Conservation (phyloP, 2,797 vertebrate genomes). For the Xenopus petersii region DNA sequence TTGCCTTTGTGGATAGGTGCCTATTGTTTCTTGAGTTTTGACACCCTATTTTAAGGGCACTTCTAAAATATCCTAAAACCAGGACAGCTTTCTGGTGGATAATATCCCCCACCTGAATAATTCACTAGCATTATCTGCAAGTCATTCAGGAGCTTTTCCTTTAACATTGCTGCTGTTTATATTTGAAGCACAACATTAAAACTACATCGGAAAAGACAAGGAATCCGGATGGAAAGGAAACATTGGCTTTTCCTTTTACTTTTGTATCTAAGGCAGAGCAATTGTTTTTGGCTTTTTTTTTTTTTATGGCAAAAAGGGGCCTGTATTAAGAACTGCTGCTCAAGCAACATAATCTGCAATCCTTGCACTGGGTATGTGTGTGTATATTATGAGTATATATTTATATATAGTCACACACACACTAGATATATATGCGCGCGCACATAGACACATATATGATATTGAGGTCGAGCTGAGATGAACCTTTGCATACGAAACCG, state of each 20-base stretch:
- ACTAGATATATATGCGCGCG: slow-evolving; percentile 51
- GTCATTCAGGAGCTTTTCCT: neutral
- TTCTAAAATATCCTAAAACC: neutral
- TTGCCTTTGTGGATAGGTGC: neutral
- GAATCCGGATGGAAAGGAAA: too few relatives aligned
- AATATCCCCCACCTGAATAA: neutral
- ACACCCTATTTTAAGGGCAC: neutral
- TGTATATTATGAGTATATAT: neutral
- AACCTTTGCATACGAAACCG: slow-evolving; percentile 75
- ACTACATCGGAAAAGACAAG: too few relatives aligned
- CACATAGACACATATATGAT: slow-evolving; percentile 69
- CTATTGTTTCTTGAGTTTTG: neutral
- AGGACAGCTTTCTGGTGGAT: too few relatives aligned
- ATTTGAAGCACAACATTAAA: too few relatives aligned
- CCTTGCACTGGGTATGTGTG: neutral
- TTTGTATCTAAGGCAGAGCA: too few relatives aligned
- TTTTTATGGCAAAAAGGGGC: too few relatives aligned
- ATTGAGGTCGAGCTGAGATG: slow-evolving; percentile 79
- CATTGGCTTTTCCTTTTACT: too few relatives aligned
- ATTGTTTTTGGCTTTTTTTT: too few relatives aligned
- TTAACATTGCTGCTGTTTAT: too few relatives aligned
- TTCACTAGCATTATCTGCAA: neutral
- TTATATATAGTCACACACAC: neutral
- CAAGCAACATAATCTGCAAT: too few relatives aligned
- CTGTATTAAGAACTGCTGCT: too few relatives aligned